Percentiles rank a stretch among this genome's conserved stretches.
phyloP scores from a whole-genome alignment of 2,797 vertebrate species.

The Hypotaenidia philippensis region DNA sequence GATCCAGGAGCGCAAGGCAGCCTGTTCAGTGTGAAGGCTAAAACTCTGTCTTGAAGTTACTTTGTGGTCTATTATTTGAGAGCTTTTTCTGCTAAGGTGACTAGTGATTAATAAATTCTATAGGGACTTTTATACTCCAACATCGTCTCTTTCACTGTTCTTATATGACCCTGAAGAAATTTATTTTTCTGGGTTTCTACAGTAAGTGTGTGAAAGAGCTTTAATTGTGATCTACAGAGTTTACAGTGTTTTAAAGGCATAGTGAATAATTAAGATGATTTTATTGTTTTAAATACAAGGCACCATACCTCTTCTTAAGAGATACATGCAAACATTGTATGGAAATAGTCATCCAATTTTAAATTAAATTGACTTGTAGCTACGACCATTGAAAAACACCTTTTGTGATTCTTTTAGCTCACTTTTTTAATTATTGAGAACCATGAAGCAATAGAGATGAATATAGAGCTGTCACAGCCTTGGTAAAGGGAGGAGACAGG shows the following conservation, averaged over 20 bases:
- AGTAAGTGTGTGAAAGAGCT: neutral
- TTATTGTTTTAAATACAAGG: neutral
- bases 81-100: neutral
- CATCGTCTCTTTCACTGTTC: neutral
- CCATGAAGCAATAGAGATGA: accelerated
- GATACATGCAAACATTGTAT: neutral
- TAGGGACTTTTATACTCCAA: neutral
- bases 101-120: neutral
- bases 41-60: neutral
- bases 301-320: neutral
- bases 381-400: neutral
- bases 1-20: neutral
- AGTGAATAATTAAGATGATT: neutral
- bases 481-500: neutral
- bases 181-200: neutral
- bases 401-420: neutral
- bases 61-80: neutral
- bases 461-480: neutral
- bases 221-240: neutral
- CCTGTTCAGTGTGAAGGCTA: neutral
- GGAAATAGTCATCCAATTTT: neutral
- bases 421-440: neutral
- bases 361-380: neutral
- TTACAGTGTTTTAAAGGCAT: neutral
- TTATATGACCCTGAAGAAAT: neutral